Percentiles rank a stretch among this genome's conserved stretches.
phyloP scores from a whole-genome alignment of 2,797 vertebrate genomes.

The Gastrophryne carolinensis region DNA sequence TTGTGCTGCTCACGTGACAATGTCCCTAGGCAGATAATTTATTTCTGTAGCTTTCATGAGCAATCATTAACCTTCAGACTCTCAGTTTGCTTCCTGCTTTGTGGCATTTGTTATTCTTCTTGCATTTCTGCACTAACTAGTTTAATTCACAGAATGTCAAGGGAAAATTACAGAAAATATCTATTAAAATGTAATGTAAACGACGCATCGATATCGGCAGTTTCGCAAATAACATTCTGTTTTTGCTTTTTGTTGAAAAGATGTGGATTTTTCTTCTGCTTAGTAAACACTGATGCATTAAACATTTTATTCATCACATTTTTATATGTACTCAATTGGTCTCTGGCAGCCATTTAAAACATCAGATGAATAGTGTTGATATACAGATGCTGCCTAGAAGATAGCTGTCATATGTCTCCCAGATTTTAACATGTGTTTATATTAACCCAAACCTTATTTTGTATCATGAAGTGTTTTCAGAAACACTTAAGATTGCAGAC shows the following conservation, averaged over 20 bases:
- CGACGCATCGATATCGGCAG: constrained; percentile 48
- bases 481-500: not conserved
- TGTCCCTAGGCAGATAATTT: constrained; percentile 82
- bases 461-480: not conserved
- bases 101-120: constrained; percentile 70
- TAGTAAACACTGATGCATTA: not conserved
- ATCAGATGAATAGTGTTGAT: not conserved
- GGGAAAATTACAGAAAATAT: constrained; percentile 76
- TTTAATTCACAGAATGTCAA: constrained; percentile 75
- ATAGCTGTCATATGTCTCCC: not conserved
- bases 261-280: constrained; percentile 40
- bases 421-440: not conserved
- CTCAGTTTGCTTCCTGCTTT: constrained; percentile 73
- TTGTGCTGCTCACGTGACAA: constrained; percentile 78
- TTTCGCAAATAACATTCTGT: constrained; percentile 55
- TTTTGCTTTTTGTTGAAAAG: constrained; percentile 58
- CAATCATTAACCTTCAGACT: constrained; percentile 83
- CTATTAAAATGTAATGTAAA: constrained; percentile 67
- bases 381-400: not conserved
- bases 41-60: constrained; percentile 81
- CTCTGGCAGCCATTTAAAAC: not conserved
- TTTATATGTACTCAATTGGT: constrained; percentile 2
- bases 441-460: not conserved
- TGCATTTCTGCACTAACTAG: constrained; percentile 70
- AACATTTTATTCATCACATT: not conserved